Conservation (phyloP, 2,797 vertebrate species). For the Rhinella marina region DNA sequence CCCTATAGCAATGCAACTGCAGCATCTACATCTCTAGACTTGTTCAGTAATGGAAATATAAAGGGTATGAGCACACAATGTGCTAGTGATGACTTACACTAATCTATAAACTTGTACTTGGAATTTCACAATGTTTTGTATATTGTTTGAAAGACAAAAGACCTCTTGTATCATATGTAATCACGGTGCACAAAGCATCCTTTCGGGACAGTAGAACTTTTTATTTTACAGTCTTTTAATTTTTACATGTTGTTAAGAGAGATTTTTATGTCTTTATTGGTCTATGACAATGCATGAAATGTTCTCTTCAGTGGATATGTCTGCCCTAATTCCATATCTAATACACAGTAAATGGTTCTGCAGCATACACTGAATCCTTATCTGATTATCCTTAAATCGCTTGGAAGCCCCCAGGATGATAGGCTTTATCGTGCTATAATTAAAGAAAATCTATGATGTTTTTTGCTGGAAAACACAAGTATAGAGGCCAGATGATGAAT, state of each 20-base stretch:
- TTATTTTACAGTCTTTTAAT: not conserved
- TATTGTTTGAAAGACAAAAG: not conserved
- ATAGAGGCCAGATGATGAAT: not conserved
- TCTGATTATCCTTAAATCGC: too few species aligned
- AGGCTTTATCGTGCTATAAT: not conserved
- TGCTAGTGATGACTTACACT: not conserved
- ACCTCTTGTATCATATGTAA: not conserved
- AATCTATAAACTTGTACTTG: not conserved
- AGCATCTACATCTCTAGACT: too few species aligned
- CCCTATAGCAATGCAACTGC: too few species aligned
- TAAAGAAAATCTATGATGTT: too few species aligned
- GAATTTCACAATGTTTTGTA: not conserved
- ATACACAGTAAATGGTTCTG: too few species aligned
- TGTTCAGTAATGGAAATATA: not conserved
- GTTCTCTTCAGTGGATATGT: too few species aligned
- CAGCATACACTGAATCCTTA: too few species aligned
- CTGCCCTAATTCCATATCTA: not conserved
- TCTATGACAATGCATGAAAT: not conserved
- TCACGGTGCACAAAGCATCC: not conserved
- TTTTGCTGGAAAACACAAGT: too few species aligned
- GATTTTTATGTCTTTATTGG: not conserved
- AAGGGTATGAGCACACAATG: not conserved
- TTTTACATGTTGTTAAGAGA: not conserved
- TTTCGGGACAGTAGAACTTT: not conserved
- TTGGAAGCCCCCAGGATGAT: too few species aligned